Conservation (phyloP, 2,888 invertebrate genomes). For the Drosophila paramelanica region DNA sequence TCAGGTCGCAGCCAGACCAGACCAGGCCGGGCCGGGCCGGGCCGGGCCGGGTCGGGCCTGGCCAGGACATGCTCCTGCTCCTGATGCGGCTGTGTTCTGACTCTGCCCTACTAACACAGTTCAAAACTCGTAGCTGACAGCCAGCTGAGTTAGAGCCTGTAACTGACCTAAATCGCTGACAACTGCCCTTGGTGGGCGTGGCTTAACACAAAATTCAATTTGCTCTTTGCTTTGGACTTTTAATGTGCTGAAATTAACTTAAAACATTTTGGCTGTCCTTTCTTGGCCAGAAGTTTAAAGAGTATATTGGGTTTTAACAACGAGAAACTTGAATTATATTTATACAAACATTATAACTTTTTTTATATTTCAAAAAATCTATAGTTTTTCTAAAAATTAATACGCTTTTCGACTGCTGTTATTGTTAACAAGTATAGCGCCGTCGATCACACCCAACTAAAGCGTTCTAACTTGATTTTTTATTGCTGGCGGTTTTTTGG, state of each 20-base stretch:
- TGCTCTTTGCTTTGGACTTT: slow-evolving; percentile 9
- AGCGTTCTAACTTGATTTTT: neutral
- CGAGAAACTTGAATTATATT: no score
- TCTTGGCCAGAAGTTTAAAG: slow-evolving; percentile 21
- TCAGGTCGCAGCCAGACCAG: slow-evolving; percentile 41
- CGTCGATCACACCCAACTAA: no score
- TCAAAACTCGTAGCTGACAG: slow-evolving; percentile 30
- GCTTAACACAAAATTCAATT: slow-evolving; percentile 33
- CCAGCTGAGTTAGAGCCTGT: slow-evolving; percentile 52
- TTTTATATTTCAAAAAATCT: no score
- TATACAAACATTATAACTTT: no score
- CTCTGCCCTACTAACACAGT: slow-evolving; percentile 74
- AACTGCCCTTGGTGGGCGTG: slow-evolving; percentile 43
- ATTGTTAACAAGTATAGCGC: neutral
- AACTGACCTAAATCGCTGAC: slow-evolving; percentile 69
- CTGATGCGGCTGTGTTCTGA: slow-evolving; percentile 19
- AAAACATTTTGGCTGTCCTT: slow-evolving; percentile 16
- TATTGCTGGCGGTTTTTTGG: slow-evolving; percentile 20
- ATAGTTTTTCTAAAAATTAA: no score
- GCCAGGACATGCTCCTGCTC: slow-evolving; percentile 1
- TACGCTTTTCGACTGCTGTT: neutral
- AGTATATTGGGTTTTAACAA: no score
- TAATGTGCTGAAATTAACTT: slow-evolving; percentile 41
- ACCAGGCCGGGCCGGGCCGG: slow-evolving; percentile 1
- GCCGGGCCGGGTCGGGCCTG: slow-evolving; percentile 4